Base-by-base conservation (phyloP, 2,797 vertebrate species). In the Paratrypauchen microcephalus region DNA sequence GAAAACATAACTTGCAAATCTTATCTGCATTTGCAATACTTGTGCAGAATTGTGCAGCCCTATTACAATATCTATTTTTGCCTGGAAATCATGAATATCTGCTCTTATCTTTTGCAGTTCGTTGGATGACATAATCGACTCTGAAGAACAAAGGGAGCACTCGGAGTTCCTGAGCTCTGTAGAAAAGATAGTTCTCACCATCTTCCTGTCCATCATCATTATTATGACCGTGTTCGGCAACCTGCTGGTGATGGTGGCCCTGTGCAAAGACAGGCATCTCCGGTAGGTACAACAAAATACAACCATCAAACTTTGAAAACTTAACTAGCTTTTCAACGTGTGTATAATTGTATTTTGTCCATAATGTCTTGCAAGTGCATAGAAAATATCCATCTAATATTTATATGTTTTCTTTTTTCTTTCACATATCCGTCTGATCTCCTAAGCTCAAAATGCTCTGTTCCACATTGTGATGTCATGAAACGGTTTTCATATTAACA, bases 161-260 rank as follows among this genome's bases (percentile, higher is more conserved):
- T 59, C 86, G 65, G 86, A 92, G 68, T 78, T 87, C 66, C 80
- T 90, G 56, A 89, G 71, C 70, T 83, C 82, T 1, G 32, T 90
- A 65, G 91, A 93, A 81, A 93, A 78, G 0, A 77, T 91, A 6
- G 21, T 91, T 45, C 91, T 95, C 72, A 86, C 89, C 66, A 67
- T 93, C 66, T 88, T 94, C 74, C 91, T 95, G 71, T 89, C 89
- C 65, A 68, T 91, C 75, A 91, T 95, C 70, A 95, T 95, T 75
- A 78, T 94, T 68, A 90, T 95, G 91, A 94, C 94, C 0, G 91
- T 92, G 28, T 92, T 94, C 48, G 94, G 94, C 16, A 95, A 95
- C 83, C 87, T 94, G 62, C 86, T 95, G 75, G 94, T 95, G 39
- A 94, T 95, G 93, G 94, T 95, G 77, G 94, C 94, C 0, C 91